Percentiles rank a stretch among this genome's conserved stretches.
Evolutionary conservation across 2,113 vertebrate genomes (phyloP).

Genomic region (Nematolebias whitei): DNA sequence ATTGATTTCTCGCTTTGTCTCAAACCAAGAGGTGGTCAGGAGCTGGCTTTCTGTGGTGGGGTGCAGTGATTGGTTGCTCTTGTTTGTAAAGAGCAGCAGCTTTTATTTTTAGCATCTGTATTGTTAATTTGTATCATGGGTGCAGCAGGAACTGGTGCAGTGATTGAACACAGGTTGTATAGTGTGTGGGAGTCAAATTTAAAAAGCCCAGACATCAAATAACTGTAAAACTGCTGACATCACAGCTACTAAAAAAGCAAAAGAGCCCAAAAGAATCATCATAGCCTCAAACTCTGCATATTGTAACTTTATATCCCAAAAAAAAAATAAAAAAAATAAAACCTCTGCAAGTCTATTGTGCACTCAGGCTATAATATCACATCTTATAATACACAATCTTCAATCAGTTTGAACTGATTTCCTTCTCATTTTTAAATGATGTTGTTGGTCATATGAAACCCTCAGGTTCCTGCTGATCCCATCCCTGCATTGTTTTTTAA

Average conservation of each 20-base stretch:
- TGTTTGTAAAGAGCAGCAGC: slow-evolving; percentile 25
- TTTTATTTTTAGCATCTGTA: slow-evolving; percentile 52
- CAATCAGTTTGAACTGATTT: too few relatives aligned
- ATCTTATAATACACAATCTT: slow-evolving; percentile 27
- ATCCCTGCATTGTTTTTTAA: too few relatives aligned
- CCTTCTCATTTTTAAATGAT: too few relatives aligned
- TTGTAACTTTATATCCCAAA: not conserved
- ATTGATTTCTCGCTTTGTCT: slow-evolving; percentile 28
- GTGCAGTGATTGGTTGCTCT: slow-evolving; percentile 27
- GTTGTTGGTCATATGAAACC: too few relatives aligned
- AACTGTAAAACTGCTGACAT: slow-evolving; percentile 4
- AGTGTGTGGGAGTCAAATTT: slow-evolving; percentile 24
- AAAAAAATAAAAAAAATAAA: too few relatives aligned
- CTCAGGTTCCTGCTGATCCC: too few relatives aligned
- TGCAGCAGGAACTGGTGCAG: slow-evolving; percentile 3
- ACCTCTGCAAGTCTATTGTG: slow-evolving; percentile 13
- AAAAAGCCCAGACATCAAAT: slow-evolving; percentile 26
- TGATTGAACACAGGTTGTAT: slow-evolving; percentile 29
- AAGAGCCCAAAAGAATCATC: slow-evolving; percentile 2
- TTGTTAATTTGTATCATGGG: slow-evolving; percentile 43
- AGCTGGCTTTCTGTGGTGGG: slow-evolving; percentile 33
- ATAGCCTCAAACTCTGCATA: not conserved
- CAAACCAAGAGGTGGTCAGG: slow-evolving; percentile 24
- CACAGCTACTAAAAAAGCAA: slow-evolving; percentile 5
- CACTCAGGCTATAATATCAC: not conserved